These are phyloP conservation scores for Zophobas morio DNA, from an alignment of 1,140 invertebrate species.

Conservation along the genomic window DNA sequence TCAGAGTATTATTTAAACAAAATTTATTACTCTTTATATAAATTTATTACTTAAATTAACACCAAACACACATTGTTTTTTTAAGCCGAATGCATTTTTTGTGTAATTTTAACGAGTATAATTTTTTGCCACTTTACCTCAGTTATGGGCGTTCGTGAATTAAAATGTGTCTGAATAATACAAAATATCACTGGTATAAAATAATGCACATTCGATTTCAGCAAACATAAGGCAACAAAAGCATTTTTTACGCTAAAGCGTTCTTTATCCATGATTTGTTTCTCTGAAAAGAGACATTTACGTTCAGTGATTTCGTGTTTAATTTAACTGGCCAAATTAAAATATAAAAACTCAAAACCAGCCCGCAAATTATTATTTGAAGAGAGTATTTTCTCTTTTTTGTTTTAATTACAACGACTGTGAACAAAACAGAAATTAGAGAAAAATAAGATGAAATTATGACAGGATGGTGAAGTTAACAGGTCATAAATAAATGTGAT, in stretches of 20 bases:
- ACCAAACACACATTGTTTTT: neutral
- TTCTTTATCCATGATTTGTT: constrained; percentile 31
- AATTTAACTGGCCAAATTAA: constrained; percentile 27
- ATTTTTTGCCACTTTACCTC: neutral
- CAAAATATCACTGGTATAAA: neutral
- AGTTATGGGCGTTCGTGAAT: neutral
- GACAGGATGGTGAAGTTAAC: no score
- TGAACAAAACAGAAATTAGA: no score
- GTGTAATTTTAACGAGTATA: neutral
- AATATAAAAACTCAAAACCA: neutral
- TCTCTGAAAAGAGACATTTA: constrained; percentile 6
- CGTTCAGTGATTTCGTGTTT: neutral
- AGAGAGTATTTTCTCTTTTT: neutral
- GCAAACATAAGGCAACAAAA: constrained; percentile 24
- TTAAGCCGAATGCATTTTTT: constrained; percentile 10
- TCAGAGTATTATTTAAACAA: neutral
- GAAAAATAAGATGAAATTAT: no score
- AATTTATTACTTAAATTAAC: no score
- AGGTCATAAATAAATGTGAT: no score
- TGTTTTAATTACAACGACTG: neutral
- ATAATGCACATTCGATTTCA: neutral
- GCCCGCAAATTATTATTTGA: neutral
- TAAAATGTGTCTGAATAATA: neutral
- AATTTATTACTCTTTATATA: neutral
- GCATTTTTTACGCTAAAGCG: constrained; percentile 13